Base-by-base conservation (phyloP, 1,140 invertebrate species). In the Pogonognathellus flavescens region DNA sequence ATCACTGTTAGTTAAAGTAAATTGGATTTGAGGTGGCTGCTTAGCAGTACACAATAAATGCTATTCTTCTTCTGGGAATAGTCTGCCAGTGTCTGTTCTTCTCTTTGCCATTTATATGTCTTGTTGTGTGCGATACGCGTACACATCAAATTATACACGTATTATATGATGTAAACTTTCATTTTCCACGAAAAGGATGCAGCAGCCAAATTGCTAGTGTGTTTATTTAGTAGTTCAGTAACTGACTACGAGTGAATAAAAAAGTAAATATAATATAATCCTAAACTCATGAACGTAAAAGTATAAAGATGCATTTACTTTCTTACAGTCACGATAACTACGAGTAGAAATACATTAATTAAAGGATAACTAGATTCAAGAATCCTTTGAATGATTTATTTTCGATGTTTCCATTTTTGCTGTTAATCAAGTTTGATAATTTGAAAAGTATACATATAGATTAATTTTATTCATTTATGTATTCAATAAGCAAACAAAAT, bases 351-450 rank as follows among this genome's bases (percentile, higher is more conserved):
- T 41, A 76, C 70, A 76, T 76, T 76, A 76, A 76, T 76, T 76
- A 76, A 76, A 76, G 70, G 70, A 76, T 76, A 76, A 76, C 70
- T 50, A 76, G 70, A 76, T 41, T 41, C 31, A 76, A 31, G 70
- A 76, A n/a, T 49, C 70, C 70, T 13, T 76, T 76, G 31, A 49
- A 76, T 76, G 70, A 76, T 76, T 76, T 76, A 76, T 50, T 76
- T 76, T 41, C 14, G 70, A 76, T 31, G 70, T 49, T 41, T 76
- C 14, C 41, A 76, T 76, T 76, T 76, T 76, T n/a, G n/a, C 70
- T 76, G 70, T 31, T 41, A 49, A 76, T 76, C 70, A 76, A 41
- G 41, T 76, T 76, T 76, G 70, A 76, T 76, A 31, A 9, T 14
- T 76, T 31, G 41, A 76, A 50, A 49, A 49, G 49, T 41, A 41